These are phyloP conservation scores for Oryzias woworae DNA, from an alignment of 2,113 vertebrate genomes.

Conservation along the genomic window DNA sequence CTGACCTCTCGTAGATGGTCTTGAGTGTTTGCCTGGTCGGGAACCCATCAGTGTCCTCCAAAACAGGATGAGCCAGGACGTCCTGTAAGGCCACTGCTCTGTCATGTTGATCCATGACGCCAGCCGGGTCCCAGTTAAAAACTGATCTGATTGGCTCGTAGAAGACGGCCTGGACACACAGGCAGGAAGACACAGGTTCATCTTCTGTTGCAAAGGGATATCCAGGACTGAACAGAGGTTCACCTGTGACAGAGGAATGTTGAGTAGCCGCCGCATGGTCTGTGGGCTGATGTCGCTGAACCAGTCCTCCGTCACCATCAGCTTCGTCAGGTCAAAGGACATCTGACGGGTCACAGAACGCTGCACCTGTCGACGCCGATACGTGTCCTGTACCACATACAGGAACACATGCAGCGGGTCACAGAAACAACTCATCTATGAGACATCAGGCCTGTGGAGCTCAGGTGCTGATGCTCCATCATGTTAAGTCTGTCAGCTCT, in stretches of 20 bases:
- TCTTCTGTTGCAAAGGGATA: neutral
- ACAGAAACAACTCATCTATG: neutral
- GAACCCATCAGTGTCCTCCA: conserved; percentile 93
- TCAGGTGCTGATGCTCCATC: too few species aligned
- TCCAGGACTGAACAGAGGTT: neutral
- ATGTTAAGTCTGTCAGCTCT: too few species aligned
- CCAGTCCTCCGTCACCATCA: conserved; percentile 97
- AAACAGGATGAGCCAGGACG: conserved; percentile 94
- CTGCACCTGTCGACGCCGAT: conserved; percentile 90
- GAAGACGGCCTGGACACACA: conserved; percentile 81
- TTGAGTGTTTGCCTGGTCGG: conserved; percentile 89
- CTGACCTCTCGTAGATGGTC: conserved; percentile 93
- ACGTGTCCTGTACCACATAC: conserved; percentile 84
- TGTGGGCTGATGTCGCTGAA: conserved; percentile 98
- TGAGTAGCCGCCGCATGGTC: conserved; percentile 93
- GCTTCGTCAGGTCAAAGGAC: conserved; percentile 94
- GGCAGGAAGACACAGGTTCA: neutral
- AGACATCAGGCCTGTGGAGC: too few species aligned
- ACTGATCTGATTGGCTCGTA: conserved; percentile 95
- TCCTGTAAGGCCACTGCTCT: conserved; percentile 97
- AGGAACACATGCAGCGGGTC: neutral
- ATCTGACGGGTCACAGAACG: conserved; percentile 93
- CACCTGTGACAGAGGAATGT: conserved; percentile 97
- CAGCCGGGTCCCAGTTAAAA: conserved; percentile 97
- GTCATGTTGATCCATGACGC: conserved; percentile 99